A percentile compares a stretch with the other conserved stretches of the same genome.
These are phyloP conservation scores for Phocides pigmalion DNA, from an alignment of 1,140 invertebrate genomes.

Conservation along the genomic window DNA sequence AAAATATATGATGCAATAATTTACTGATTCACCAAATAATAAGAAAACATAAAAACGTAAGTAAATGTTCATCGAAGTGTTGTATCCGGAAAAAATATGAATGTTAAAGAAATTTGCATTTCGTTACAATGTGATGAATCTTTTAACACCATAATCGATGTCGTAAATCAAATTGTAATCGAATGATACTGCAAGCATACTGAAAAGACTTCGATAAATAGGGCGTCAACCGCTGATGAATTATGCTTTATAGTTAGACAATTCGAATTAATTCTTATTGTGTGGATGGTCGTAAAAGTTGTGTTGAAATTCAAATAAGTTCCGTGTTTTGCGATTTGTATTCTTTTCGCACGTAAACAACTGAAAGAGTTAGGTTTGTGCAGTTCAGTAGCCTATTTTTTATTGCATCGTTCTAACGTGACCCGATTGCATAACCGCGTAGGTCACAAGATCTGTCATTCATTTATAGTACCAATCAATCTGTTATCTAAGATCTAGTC, in stretches of 20 bases:
- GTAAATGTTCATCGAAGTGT: not conserved
- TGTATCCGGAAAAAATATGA: not conserved
- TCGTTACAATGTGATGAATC: not conserved
- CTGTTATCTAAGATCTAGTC: conserved; percentile 76
- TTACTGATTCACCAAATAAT: too few relatives aligned
- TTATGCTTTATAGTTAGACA: conserved; percentile 28
- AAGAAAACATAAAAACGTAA: not conserved
- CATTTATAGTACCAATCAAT: conserved; percentile 81
- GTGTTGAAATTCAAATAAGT: conserved; percentile 43
- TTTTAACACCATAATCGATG: not conserved
- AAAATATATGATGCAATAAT: too few relatives aligned
- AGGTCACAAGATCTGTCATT: conserved; percentile 69
- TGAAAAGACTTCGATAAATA: conserved; percentile 13
- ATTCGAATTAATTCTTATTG: conserved; percentile 40
- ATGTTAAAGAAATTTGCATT: not conserved
- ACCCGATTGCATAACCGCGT: conserved; percentile 62
- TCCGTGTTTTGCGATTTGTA: conserved; percentile 56
- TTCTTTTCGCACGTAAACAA: conserved; percentile 42
- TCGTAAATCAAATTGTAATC: conserved; percentile 13
- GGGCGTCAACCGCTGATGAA: conserved; percentile 24
- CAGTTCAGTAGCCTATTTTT: conserved; percentile 62
- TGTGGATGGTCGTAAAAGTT: conserved; percentile 38
- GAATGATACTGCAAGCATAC: conserved; percentile 25
- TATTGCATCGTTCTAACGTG: conserved; percentile 70
- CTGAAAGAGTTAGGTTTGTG: conserved; percentile 56